Evolutionary conservation across 2,888 invertebrate genomes (phyloP).

Genomic region (Lasioglossum malachurum): DNA sequence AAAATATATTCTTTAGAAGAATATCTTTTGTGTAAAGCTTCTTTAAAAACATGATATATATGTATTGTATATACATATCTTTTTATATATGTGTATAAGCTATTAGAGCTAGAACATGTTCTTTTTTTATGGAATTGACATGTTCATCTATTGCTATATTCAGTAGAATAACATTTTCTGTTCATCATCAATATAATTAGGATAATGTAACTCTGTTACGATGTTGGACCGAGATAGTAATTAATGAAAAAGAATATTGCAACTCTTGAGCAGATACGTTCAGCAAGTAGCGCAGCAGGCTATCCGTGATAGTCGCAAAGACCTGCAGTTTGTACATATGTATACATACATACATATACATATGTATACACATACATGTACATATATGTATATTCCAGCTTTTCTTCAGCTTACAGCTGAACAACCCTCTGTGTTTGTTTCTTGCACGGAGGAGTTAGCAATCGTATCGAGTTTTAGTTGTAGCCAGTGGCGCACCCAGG

Average conservation of each 20-base stretch:
- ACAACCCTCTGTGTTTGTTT: background rate
- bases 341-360: too few species aligned
- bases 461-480: background rate
- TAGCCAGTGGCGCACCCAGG: too few species aligned
- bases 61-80: slow-evolving; percentile 7
- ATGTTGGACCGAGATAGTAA: background rate
- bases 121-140: slow-evolving; percentile 75
- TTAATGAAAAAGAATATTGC: slow-evolving; percentile 15
- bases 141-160: slow-evolving; percentile 76
- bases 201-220: slow-evolving; percentile 4
- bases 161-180: slow-evolving; percentile 52
- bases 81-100: slow-evolving; percentile 45
- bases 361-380: too few species aligned
- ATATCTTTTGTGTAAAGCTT: slow-evolving; percentile 64
- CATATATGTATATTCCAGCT: background rate
- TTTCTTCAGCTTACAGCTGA: background rate
- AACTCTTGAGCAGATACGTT: background rate
- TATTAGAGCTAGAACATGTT: slow-evolving; percentile 76
- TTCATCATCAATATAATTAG: slow-evolving; percentile 9
- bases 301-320: background rate
- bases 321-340: background rate
- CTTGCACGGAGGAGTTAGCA: background rate
- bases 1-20: slow-evolving; percentile 66
- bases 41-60: slow-evolving; percentile 48
- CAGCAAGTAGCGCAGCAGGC: background rate